Conservation (phyloP, 2,797 vertebrate genomes). For the Pelodytes ibericus region DNA sequence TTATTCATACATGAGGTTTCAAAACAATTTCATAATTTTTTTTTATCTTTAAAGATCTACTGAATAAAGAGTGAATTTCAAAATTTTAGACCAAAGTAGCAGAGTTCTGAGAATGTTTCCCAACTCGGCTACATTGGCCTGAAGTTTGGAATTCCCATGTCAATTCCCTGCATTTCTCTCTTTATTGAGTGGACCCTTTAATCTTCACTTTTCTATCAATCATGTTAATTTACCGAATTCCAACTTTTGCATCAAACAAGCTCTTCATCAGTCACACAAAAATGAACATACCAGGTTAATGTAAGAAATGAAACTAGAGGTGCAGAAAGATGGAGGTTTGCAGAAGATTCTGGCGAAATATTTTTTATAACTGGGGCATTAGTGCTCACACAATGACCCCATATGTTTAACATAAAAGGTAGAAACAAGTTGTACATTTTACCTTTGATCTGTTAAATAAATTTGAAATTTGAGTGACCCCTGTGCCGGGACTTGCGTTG, state of each 20-base stretch:
- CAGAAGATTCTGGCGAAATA: conserved; percentile 42
- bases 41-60: no score
- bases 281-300: conserved; percentile 18
- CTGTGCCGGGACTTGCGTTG: conserved; percentile 5
- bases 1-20: no score
- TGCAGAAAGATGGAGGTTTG: conserved; percentile 41
- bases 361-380: conserved; percentile 23
- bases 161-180: no score
- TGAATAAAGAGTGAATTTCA: no score
- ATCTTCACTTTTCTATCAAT: no score
- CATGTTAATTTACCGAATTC: conserved; percentile 1
- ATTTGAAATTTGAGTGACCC: conserved; percentile 42
- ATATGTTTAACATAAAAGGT: conserved; percentile 51
- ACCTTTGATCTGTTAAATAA: conserved; percentile 50
- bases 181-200: no score
- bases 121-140: no score
- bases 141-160: no score
- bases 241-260: conserved; percentile 19
- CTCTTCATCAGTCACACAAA: conserved; percentile 10
- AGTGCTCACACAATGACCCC: conserved; percentile 33
- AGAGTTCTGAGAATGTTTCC: no score
- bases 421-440: conserved; percentile 41
- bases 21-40: no score
- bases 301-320: conserved; percentile 12
- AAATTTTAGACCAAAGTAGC: no score